Conservation (phyloP, 1,140 invertebrate genomes). For the Triops longicaudatus region DNA sequence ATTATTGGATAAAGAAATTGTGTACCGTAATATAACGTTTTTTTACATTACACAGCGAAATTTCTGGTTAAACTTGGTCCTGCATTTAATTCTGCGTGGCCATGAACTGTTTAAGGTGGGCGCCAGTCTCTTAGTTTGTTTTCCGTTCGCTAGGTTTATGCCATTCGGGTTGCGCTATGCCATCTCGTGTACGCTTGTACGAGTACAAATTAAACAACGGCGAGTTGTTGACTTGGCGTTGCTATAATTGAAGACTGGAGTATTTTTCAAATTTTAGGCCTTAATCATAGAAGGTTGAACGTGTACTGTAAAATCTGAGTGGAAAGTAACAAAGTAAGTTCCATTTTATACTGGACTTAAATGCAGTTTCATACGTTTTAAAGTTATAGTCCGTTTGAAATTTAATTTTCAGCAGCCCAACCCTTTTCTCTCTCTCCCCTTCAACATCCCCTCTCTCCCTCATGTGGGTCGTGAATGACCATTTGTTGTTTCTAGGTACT, state of each 20-base stretch:
- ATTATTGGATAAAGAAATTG: not conserved
- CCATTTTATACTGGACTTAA: not conserved
- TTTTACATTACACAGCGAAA: not conserved
- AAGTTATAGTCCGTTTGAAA: not conserved
- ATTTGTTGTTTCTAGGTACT: not conserved
- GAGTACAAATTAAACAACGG: not conserved
- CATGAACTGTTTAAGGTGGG: too few relatives aligned
- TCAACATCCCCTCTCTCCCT: not conserved
- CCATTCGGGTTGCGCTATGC: not conserved
- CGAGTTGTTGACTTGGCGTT: conserved; percentile 7
- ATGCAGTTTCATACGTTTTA: not conserved
- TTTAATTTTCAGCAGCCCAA: not conserved
- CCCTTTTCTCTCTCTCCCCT: not conserved
- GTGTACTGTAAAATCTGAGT: not conserved
- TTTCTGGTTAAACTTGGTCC: too few relatives aligned
- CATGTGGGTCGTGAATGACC: not conserved
- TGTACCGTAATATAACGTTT: not conserved
- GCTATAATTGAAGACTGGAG: not conserved
- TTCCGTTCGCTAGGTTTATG: too few relatives aligned
- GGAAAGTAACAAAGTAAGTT: too few relatives aligned
- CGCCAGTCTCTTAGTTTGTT: too few relatives aligned
- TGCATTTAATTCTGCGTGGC: too few relatives aligned
- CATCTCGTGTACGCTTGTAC: not conserved
- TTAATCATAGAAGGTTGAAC: not conserved
- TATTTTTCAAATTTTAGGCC: not conserved